A percentile compares a stretch with the other conserved stretches of the same genome.
Conservation (phyloP, 2,113 vertebrate species). For the Alexandromys fortis region DNA sequence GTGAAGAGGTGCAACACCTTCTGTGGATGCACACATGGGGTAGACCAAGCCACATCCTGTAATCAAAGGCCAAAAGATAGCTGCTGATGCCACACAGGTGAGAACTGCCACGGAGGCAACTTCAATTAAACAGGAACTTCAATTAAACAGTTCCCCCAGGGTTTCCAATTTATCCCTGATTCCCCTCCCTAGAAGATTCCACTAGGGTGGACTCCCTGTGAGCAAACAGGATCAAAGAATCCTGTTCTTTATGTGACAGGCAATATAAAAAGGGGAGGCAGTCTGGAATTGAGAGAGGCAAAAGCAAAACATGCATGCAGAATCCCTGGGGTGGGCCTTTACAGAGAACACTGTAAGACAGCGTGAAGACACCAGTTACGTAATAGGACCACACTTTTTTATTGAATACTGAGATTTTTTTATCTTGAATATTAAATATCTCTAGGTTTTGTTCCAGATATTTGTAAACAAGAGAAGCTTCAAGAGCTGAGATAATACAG, state of each 20-base stretch:
- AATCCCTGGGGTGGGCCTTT: neutral
- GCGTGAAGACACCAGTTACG: neutral
- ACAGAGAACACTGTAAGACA: neutral
- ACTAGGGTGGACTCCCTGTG: neutral
- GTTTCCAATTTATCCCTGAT: neutral
- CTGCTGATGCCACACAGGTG: no score
- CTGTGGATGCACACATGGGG: neutral
- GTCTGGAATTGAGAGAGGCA: neutral
- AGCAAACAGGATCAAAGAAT: neutral
- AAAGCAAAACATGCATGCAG: neutral
- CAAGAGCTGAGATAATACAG: neutral
- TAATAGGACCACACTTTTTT: neutral
- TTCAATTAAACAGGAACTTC: neutral
- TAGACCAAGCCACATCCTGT: neutral
- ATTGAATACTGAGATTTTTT: neutral
- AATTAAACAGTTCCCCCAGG: no score
- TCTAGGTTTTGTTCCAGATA: neutral
- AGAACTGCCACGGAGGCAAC: neutral
- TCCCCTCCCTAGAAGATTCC: neutral
- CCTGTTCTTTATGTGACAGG: neutral
- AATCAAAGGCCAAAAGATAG: neutral
- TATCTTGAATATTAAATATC: neutral
- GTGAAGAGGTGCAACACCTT: neutral
- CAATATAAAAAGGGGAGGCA: neutral
- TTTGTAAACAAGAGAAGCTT: neutral